Evolutionary conservation across 2,888 invertebrate genomes (phyloP).

Genomic region (Drosophila incognita): DNA sequence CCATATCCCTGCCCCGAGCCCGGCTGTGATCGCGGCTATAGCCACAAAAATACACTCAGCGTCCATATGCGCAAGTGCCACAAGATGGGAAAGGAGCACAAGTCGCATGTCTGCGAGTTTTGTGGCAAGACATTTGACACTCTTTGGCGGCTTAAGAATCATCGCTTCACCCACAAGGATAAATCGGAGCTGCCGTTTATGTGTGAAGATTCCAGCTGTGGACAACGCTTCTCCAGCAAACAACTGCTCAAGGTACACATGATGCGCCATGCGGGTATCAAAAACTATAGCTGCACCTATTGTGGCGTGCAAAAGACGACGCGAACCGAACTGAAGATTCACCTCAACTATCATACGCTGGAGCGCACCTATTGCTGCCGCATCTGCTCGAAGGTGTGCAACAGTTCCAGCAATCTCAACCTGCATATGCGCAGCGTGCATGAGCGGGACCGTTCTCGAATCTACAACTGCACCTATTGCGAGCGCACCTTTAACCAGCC

Average conservation of each 20-base stretch:
- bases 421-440: conserved; percentile 81
- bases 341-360: conserved; percentile 82
- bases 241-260: conserved; percentile 81
- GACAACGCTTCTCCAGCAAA: conserved; percentile 71
- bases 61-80: conserved; percentile 58
- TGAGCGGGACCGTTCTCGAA: conserved; percentile 74
- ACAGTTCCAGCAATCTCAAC: conserved; percentile 79
- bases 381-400: conserved; percentile 78
- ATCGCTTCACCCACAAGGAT: conserved; percentile 78
- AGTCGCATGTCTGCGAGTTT: conserved; percentile 50
- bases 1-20: conserved; percentile 52
- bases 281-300: conserved; percentile 80
- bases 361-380: conserved; percentile 81
- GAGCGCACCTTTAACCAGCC: conserved; percentile 79
- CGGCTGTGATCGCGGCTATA: conserved; percentile 48
- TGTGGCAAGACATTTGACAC: conserved; percentile 58
- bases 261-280: conserved; percentile 83
- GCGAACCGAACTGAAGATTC: conserved; percentile 79
- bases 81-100: conserved; percentile 56
- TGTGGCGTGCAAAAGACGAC: conserved; percentile 83
- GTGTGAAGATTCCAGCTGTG: conserved; percentile 72
- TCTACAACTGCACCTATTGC: conserved; percentile 77
- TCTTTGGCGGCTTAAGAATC: conserved; percentile 69
- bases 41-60: conserved; percentile 50
- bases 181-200: conserved; percentile 73